Base-by-base conservation (phyloP, 35 echinoderm and acorn worm species). In the Strongylocentrotus purpuratus region DNA sequence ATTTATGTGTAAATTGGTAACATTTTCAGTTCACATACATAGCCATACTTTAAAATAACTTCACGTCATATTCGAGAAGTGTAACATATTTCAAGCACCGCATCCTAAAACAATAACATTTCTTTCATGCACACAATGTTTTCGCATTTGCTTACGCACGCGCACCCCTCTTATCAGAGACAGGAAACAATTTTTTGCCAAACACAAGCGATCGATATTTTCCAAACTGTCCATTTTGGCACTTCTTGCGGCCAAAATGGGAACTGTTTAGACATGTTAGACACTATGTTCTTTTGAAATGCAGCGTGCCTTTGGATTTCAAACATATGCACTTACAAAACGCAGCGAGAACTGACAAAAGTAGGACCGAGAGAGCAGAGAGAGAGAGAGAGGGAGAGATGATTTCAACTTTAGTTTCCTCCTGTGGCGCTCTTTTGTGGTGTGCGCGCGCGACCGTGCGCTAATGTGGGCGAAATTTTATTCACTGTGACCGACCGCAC, bases 401-500 rank as follows among this genome's bases (percentile, higher is more conserved):
- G 32, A 11, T 89, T 89, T 45, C 87, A 89, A 89, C 87, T 89
- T 89, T 46, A 33, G 10, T 89, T 89, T 46, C 12, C 87, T 45
- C 45, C 32, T 10, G 87, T 46, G 87, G 87, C 32, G 87, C 32
- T 33, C 87, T 89, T 89, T 89, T 89, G 87, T 89, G 87, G 33
- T 31, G 87, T 89, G 87, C 87, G 87, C 87, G 87, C 87, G 87
- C 87, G 87, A 89, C 87, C 87, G 87, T 89, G 87, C 45, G 87
- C 87, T 89, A 89, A 89, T 89, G 87, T 9, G 87, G 87, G 20
- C 87, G 87, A 89, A 89, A 46, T 89, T 89, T 46, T 33, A 45
- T 89, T 33, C 20, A 45, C 87, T 45, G 87, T 46, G 87, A 46
- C 45, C 87, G 87, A 33, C 87, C 45, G 87, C 33, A 89, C 87